phyloP scores from a whole-genome alignment of 2,797 vertebrate species.

The Lepus oiostolus region DNA sequence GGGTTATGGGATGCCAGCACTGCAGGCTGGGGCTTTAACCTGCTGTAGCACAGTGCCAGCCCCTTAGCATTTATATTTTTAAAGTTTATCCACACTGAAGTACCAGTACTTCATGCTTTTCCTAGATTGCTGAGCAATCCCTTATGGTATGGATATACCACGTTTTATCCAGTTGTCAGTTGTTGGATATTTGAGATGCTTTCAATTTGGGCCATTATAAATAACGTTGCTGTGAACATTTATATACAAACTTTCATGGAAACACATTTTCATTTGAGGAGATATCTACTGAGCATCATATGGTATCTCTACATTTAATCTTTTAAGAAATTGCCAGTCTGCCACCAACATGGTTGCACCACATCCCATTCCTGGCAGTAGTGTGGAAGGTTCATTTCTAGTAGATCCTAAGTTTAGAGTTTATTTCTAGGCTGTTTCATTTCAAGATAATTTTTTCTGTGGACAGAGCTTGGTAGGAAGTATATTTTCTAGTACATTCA shows the following conservation, averaged over 20 bases:
- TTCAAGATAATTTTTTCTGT: neutral
- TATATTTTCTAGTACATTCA: neutral
- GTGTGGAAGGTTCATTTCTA: neutral
- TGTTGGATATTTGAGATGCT: neutral
- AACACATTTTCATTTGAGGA: neutral
- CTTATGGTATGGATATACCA: neutral
- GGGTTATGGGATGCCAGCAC: too few relatives aligned
- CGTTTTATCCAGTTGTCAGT: neutral
- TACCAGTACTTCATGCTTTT: neutral
- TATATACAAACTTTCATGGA: neutral
- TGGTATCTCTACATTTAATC: neutral
- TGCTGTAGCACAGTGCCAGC: too few relatives aligned
- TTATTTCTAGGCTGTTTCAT: neutral
- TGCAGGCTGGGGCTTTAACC: too few relatives aligned
- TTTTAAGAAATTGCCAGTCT: neutral
- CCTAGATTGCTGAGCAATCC: neutral
- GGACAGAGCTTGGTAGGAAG: neutral
- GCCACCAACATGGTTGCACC: neutral
- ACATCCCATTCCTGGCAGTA: neutral
- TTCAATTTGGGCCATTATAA: neutral
- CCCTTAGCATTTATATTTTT: neutral
- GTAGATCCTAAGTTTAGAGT: neutral
- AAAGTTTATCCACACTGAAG: neutral
- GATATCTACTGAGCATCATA: neutral
- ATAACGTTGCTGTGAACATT: neutral